These are phyloP conservation scores for Camponotus floridanus DNA, from an alignment of 1,140 invertebrate genomes.

Conservation along the genomic window DNA sequence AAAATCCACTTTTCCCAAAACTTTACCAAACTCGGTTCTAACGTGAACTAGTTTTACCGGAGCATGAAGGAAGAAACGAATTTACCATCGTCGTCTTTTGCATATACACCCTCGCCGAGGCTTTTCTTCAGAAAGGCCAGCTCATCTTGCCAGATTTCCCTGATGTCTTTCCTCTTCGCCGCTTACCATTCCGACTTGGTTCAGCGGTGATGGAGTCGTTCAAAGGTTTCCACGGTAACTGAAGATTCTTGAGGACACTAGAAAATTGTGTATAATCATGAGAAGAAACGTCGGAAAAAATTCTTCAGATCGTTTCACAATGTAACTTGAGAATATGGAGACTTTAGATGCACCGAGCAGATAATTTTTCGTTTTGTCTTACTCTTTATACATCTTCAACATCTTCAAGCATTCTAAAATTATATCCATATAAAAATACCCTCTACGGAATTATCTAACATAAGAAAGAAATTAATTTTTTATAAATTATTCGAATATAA, in stretches of 20 bases:
- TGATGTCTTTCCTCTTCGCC: slow-evolving; percentile 77
- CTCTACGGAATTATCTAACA: too few relatives aligned
- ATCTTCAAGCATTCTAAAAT: not conserved
- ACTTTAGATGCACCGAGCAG: not conserved
- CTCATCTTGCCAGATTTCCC: slow-evolving; percentile 81
- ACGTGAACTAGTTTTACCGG: slow-evolving; percentile 53
- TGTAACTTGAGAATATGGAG: not conserved
- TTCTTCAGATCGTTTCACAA: not conserved
- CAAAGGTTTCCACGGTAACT: slow-evolving; percentile 66
- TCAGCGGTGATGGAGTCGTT: slow-evolving; percentile 68
- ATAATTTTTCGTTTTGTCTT: not conserved
- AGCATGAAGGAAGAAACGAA: slow-evolving; percentile 61
- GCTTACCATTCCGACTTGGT: slow-evolving; percentile 64
- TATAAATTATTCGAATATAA: slow-evolving; percentile 1
- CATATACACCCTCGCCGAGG: slow-evolving; percentile 52
- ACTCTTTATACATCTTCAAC: not conserved
- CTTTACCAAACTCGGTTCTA: slow-evolving; percentile 52
- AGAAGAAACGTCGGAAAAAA: slow-evolving; percentile 18
- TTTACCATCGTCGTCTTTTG: slow-evolving; percentile 55
- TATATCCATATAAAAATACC: not conserved
- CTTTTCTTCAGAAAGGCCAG: slow-evolving; percentile 65
- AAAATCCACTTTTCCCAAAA: slow-evolving; percentile 53
- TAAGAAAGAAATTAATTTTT: not conserved
- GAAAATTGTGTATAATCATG: slow-evolving; percentile 45
- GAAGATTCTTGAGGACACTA: slow-evolving; percentile 56